phyloP scores from a whole-genome alignment of 2,888 invertebrate genomes.

The Merodon equestris region DNA sequence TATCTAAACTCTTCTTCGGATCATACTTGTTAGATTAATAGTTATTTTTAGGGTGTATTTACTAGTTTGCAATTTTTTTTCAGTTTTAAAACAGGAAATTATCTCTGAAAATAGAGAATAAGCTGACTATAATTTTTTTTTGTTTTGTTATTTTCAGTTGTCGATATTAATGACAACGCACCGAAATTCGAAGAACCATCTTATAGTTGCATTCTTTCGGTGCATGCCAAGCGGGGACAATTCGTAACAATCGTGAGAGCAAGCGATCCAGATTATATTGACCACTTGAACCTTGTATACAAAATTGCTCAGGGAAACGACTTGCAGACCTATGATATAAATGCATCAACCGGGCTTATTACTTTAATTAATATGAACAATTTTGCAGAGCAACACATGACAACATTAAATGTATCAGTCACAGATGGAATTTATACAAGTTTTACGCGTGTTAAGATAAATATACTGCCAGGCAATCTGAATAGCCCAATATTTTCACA shows the following conservation, averaged over 20 bases:
- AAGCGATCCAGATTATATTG: conserved; percentile 91
- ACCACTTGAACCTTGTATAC: conserved; percentile 87
- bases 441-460: conserved; percentile 89
- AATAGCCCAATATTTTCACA: conserved; percentile 89
- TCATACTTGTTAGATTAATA: no score
- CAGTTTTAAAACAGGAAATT: no score
- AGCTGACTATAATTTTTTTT: conserved; percentile 6
- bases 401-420: conserved; percentile 93
- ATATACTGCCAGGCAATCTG: conserved; percentile 88
- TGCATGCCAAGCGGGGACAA: conserved; percentile 90
- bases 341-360: conserved; percentile 82
- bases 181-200: conserved; percentile 91
- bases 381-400: conserved; percentile 83
- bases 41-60: no score
- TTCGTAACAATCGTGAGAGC: conserved; percentile 93
- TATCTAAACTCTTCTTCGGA: no score
- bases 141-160: conserved; percentile 80
- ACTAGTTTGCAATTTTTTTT: no score
- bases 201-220: conserved; percentile 88
- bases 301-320: conserved; percentile 91
- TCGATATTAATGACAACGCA: conserved; percentile 94
- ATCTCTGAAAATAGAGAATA: no score
- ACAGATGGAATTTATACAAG: conserved; percentile 97
- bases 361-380: conserved; percentile 87
- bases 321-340: conserved; percentile 85